Evolutionary conservation across 1,140 invertebrate genomes (phyloP), one percentile per base, ranked within the genome.

Genomic region (Cyclina sinensis): DNA sequence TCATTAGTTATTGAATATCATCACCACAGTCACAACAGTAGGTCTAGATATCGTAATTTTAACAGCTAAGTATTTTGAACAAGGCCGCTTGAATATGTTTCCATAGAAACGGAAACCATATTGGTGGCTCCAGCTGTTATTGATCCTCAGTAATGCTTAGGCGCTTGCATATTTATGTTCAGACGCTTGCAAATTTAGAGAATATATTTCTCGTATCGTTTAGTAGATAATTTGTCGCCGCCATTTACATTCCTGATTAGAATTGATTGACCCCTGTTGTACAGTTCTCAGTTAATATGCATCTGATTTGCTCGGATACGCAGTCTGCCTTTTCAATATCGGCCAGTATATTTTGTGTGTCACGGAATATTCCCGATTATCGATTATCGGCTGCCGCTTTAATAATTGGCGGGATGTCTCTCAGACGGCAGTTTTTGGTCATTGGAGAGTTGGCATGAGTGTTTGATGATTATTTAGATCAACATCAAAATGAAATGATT

Each of bases 81-180:
- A 62, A 39, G 30, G 37, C 79, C 39, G 57, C 79, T 81, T 81
- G 54, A 81, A 81, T 81, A 81, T 65, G 79, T 81, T 65, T 24
- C 79, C 54, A 81, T 81, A 65, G 79, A 24, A 35, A 81, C 79
- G 16, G n/a, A 32, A 35, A 62, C 79, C 79, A 81, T 81, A 65
- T 81, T 81, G 79, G 5, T 32, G 51, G 54, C 35, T 39, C 54
- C 79, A 81, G 79, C 79, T 81, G 51, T 57, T 81, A 81, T 81
- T 54, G 79, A 81, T 81, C 79, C 30, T 35, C 30, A 43, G 30
- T 78, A 51, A 32, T 51, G 74, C 7, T 51, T 46, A 46, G 37
- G 12, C 35, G 74, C 74, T 78, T 46, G 74, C 46, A 78, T 78
- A 70, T 70, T 70, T 30, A 35, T 70, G 32, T 35, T 70, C 32